Percentiles rank a stretch among this genome's conserved stretches.
Conservation (phyloP, 2,797 vertebrate species). For the Sebastes elongatus region DNA sequence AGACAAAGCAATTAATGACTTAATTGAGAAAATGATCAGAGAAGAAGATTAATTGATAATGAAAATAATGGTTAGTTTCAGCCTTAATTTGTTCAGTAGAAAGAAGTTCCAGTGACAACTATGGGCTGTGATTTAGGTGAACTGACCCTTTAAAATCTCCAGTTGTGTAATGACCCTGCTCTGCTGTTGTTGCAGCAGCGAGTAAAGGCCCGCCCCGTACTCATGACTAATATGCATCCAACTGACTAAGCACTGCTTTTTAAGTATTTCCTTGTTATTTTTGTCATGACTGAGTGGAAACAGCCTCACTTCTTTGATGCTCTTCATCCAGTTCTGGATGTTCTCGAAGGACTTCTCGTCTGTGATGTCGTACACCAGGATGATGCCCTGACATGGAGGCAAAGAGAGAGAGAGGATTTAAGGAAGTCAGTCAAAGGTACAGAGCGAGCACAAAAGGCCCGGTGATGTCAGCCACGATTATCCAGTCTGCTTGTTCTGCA, state of each 20-base stretch:
- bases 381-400: slow-evolving; percentile 86
- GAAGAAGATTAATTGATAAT: neutral
- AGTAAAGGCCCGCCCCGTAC: neutral
- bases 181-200: neutral
- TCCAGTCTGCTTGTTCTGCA: slow-evolving; percentile 30
- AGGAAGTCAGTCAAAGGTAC: slow-evolving; percentile 21
- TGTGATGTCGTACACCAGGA: slow-evolving; percentile 96
- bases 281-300: neutral
- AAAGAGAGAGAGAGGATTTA: neutral
- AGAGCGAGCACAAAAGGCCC: slow-evolving; percentile 19
- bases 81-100: neutral
- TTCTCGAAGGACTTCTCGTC: slow-evolving; percentile 95
- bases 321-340: slow-evolving; percentile 98
- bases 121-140: neutral
- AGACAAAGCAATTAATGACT: neutral
- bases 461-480: slow-evolving; percentile 43
- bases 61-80: neutral
- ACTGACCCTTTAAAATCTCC: neutral
- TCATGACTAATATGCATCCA: neutral
- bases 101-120: neutral
- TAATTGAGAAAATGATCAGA: neutral
- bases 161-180: neutral
- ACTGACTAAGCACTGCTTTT: neutral
- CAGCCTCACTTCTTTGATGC: slow-evolving; percentile 90
- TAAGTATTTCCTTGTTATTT: neutral